Evolutionary conservation across 2,888 invertebrate genomes (phyloP).

Genomic region (Nephrotoma guestfalica): DNA sequence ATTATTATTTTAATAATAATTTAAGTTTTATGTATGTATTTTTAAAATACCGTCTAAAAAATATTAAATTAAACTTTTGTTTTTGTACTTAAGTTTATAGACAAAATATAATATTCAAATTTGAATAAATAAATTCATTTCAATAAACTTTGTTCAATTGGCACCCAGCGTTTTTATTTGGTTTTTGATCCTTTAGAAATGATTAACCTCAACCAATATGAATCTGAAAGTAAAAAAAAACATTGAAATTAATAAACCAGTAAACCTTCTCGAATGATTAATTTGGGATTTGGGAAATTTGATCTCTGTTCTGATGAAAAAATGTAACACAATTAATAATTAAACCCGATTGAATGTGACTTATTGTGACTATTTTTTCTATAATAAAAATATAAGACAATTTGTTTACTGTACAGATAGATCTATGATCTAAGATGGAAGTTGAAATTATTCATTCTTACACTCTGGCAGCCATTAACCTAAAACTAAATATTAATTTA

Average conservation of each 20-base stretch:
- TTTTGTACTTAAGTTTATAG: not conserved
- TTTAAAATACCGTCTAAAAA: not conserved
- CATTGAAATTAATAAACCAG: not conserved
- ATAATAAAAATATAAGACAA: too few relatives aligned
- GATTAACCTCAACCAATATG: not conserved
- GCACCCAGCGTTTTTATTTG: not conserved
- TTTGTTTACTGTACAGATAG: too few relatives aligned
- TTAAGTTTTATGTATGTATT: not conserved
- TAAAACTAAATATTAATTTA: too few relatives aligned
- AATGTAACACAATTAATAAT: too few relatives aligned
- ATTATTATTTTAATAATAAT: not conserved
- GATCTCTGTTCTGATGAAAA: too few relatives aligned
- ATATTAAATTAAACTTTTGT: not conserved
- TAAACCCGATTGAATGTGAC: too few relatives aligned
- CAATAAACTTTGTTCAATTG: not conserved
- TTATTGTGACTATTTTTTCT: too few relatives aligned
- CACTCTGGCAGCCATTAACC: too few relatives aligned
- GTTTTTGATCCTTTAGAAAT: not conserved
- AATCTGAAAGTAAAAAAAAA: not conserved
- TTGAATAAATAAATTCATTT: not conserved
- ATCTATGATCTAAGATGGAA: too few relatives aligned
- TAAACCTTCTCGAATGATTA: too few relatives aligned
- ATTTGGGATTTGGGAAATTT: too few relatives aligned
- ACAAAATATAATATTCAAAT: not conserved
- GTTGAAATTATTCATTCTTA: too few relatives aligned